phyloP scores from a whole-genome alignment of 30 jellyfish, hydroid and myxozoan genomes.

The Hydractinia symbiolongicarpus region DNA sequence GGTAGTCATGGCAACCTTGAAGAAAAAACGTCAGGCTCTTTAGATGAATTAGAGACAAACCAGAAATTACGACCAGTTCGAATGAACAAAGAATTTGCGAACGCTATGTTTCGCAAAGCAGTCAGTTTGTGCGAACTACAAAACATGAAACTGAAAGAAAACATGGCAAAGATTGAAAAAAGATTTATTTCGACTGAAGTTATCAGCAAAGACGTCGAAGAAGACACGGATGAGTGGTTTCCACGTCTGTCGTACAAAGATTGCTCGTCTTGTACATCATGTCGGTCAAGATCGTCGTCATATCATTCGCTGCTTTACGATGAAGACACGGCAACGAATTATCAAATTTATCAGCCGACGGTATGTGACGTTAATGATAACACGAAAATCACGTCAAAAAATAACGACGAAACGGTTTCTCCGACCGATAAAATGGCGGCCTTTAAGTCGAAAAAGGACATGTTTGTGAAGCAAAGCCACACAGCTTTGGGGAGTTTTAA shows the following conservation, averaged over 20 bases:
- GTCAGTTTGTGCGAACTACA: conserved; percentile 31
- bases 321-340: conserved; percentile 66
- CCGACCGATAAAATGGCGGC: conserved; percentile 1
- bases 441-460: neutral
- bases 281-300: conserved; percentile 53
- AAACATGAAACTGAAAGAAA: conserved; percentile 27
- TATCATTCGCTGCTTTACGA: conserved; percentile 84
- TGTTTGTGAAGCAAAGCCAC: neutral
- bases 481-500: neutral
- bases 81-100: conserved; percentile 13
- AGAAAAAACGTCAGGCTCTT: neutral
- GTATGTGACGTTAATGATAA: conserved; percentile 60
- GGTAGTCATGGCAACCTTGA: conserved; percentile 16
- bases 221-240: conserved; percentile 17
- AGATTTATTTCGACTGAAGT: neutral
- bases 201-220: conserved; percentile 6
- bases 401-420: neutral
- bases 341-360: conserved; percentile 89
- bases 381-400: neutral
- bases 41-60: neutral
- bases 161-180: conserved; percentile 11
- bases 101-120: conserved; percentile 36
- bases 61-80: neutral
- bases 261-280: conserved; percentile 35
- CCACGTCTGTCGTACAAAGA: conserved; percentile 37